These are phyloP conservation scores for Drosophila kanapiae DNA, from an alignment of 1,140 invertebrate species.

Conservation along the genomic window DNA sequence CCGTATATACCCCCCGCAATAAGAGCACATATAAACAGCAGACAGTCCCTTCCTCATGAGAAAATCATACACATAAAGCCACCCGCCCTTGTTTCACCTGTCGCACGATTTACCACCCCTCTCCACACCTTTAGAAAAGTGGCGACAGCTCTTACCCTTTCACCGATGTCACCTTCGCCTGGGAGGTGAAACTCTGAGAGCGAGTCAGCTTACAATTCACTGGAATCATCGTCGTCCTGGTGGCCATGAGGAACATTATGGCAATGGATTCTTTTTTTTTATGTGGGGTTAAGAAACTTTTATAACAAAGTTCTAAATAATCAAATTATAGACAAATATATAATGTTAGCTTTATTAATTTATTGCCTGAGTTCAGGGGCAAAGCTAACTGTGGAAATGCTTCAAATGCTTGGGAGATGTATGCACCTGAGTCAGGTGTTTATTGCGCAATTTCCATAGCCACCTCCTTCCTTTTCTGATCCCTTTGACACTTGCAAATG, in stretches of 20 bases:
- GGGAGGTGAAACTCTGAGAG: background rate
- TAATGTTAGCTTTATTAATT: background rate
- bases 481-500: constrained; percentile 9
- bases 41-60: background rate
- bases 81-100: constrained; percentile 11
- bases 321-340: constrained; percentile 19
- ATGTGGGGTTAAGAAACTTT: background rate
- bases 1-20: background rate
- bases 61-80: background rate
- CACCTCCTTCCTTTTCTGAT: too few species aligned
- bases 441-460: constrained; percentile 8
- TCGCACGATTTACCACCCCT: constrained; percentile 10
- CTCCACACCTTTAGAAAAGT: background rate
- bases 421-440: background rate
- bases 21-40: background rate
- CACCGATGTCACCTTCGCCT: constrained; percentile 1
- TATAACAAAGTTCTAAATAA: constrained; percentile 14
- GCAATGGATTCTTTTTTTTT: background rate
- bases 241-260: constrained; percentile 9
- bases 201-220: background rate
- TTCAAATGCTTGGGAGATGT: background rate
- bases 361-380: constrained; percentile 15
- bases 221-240: background rate
- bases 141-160: constrained; percentile 25
- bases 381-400: background rate